Evolutionary conservation across 2,113 vertebrate species (phyloP), one percentile per base, ranked within the genome.

Genomic region (Trichomycterus rosablanca): DNA sequence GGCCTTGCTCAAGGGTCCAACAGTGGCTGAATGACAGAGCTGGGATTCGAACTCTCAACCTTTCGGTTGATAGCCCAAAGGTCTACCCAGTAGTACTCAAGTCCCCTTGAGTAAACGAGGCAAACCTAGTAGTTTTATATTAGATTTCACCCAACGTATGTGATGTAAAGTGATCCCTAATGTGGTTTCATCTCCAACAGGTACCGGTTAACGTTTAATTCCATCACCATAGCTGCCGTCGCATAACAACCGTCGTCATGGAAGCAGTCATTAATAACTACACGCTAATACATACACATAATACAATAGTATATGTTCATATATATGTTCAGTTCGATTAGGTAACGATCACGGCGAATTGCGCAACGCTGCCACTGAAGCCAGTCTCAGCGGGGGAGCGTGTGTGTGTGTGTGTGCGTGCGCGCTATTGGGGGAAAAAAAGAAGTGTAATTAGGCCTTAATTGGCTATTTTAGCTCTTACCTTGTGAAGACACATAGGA

Each of bases 401-500:
- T 44, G 15, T 30, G 56, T 32, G 26, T 34, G 39, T 32, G 40
- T 44, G 39, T 32, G 19, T 32, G 40, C 16, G 24, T 24, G 24
- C 32, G 56, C 32, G 7, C 23, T 8, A 24, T 5, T 15, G 28
- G 35, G 12, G 10, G 18, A 19, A 28, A 3, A 42, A 24, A 5
- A 22, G n/a, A 39, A 15, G 11, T 11, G 9, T 23, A 30, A 24
- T 28, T 2, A 19, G 15, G 40, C 24, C 23, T 11, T 6, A 2
- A 16, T 8, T 12, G 8, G 9, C 15, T 20, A 2, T 53, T 34
- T 23, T 1, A 52, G 18, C 44, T 30, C 68, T 66, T 56, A 67
- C 70, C 70, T 72, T 67, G 70, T 59, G 70, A 72, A 72, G 70
- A 72, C 70, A 67, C 70, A 72, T 72, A 72, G 70, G 70, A 72